A percentile compares a stretch with the other conserved stretches of the same genome.
These are phyloP conservation scores for Pseudomugil gertrudae DNA, from an alignment of 2,797 vertebrate species.

Conservation along the genomic window DNA sequence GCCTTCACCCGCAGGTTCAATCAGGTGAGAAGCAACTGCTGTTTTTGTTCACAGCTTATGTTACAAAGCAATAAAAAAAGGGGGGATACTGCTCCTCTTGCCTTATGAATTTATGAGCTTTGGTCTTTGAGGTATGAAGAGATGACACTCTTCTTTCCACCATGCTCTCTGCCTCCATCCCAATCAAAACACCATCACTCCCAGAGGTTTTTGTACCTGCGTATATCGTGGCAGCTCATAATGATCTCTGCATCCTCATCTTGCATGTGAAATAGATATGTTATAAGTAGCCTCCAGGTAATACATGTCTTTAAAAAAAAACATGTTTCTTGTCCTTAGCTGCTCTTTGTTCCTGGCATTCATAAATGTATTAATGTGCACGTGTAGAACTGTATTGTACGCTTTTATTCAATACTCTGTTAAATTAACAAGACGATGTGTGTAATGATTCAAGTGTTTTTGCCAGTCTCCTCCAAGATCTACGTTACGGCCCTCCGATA, in stretches of 20 bases:
- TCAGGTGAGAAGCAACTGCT: constrained; percentile 85
- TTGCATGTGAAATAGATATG: constrained; percentile 9
- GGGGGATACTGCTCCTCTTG: constrained; percentile 6
- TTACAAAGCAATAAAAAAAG: neutral
- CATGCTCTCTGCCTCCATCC: constrained; percentile 24
- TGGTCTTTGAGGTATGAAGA: constrained; percentile 37
- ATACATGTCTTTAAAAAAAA: constrained; percentile 9
- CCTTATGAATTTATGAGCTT: constrained; percentile 46
- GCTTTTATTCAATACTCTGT: constrained; percentile 20
- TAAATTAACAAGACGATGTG: constrained; percentile 55
- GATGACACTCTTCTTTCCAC: constrained; percentile 48
- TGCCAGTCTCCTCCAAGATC: constrained; percentile 53
- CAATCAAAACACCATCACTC: constrained; percentile 34
- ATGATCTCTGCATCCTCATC: constrained; percentile 21
- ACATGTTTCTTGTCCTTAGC: constrained; percentile 26
- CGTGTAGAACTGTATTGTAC: constrained; percentile 1
- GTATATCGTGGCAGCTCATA: constrained; percentile 31
- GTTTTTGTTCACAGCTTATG: constrained; percentile 1
- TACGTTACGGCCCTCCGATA: constrained; percentile 49
- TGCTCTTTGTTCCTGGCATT: constrained; percentile 10
- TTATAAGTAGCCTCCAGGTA: constrained; percentile 29
- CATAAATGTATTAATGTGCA: constrained; percentile 1
- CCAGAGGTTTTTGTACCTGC: constrained; percentile 31
- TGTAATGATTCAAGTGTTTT: constrained; percentile 46
- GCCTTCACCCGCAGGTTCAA: constrained; percentile 99